Conservation (phyloP, 2,797 vertebrate genomes). For the Pterois miles region DNA sequence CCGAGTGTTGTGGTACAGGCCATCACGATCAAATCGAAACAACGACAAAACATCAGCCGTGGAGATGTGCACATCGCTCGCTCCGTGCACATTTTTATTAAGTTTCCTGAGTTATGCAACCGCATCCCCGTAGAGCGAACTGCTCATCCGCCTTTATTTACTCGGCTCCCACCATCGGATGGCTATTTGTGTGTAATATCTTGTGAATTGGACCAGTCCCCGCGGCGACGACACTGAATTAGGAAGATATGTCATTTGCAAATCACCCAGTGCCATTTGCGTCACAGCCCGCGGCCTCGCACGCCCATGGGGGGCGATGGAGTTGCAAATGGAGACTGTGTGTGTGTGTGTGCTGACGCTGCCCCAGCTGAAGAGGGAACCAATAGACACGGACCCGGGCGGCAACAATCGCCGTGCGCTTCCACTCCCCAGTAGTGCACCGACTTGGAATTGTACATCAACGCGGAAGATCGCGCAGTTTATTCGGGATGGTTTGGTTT, state of each 20-base stretch:
- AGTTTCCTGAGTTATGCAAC: slow-evolving; percentile 82
- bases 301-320: slow-evolving; percentile 83
- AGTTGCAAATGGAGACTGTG: slow-evolving; percentile 80
- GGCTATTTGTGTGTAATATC: slow-evolving; percentile 39
- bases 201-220: slow-evolving; percentile 35
- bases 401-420: slow-evolving; percentile 71
- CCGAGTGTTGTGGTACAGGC: slow-evolving; percentile 23
- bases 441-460: slow-evolving; percentile 39
- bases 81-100: slow-evolving; percentile 74
- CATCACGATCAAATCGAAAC: slow-evolving; percentile 39
- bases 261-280: slow-evolving; percentile 82
- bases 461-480: slow-evolving; percentile 65
- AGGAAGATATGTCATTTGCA: slow-evolving; percentile 72
- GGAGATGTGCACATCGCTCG: slow-evolving; percentile 27
- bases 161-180: slow-evolving; percentile 52
- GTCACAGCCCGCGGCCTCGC: slow-evolving; percentile 82
- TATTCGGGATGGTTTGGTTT: slow-evolving; percentile 41
- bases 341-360: slow-evolving; percentile 71
- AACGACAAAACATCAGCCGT: slow-evolving; percentile 29
- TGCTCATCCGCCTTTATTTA: slow-evolving; percentile 62
- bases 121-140: slow-evolving; percentile 70
- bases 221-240: slow-evolving; percentile 59
- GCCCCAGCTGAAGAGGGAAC: slow-evolving; percentile 76
- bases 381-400: slow-evolving; percentile 68
- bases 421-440: slow-evolving; percentile 57